Evolutionary conservation across 2,888 invertebrate genomes (phyloP).

Genomic region (Trissolcus brochymenae): DNA sequence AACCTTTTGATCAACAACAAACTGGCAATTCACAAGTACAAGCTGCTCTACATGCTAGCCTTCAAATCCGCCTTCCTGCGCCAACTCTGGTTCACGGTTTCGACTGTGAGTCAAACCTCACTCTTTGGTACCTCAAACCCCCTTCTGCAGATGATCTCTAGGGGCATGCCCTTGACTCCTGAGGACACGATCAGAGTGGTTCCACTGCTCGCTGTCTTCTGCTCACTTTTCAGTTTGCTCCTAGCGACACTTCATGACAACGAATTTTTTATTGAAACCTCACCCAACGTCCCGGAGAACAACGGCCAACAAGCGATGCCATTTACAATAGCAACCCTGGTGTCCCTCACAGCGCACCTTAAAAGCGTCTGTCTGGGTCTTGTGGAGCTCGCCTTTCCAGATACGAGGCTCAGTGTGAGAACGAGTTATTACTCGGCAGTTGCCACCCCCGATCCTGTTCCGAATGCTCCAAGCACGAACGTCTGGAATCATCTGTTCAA

Average conservation of each 20-base stretch:
- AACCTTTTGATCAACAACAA: slow-evolving; percentile 88
- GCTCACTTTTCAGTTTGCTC: slow-evolving; percentile 87
- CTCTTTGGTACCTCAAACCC: slow-evolving; percentile 78
- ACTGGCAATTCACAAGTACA: slow-evolving; percentile 89
- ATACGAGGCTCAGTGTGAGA: slow-evolving; percentile 81
- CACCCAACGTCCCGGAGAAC: slow-evolving; percentile 38
- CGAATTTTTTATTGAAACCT: slow-evolving; percentile 84
- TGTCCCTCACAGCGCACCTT: slow-evolving; percentile 83
- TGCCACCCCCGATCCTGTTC: slow-evolving; percentile 59
- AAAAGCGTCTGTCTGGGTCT: slow-evolving; percentile 90
- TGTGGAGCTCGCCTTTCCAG: slow-evolving; percentile 91
- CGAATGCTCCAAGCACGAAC: slow-evolving; percentile 78
- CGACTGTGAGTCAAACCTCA: slow-evolving; percentile 76
- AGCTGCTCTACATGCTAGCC: slow-evolving; percentile 87
- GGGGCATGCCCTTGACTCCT: slow-evolving; percentile 80
- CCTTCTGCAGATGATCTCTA: slow-evolving; percentile 82
- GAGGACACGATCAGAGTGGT: slow-evolving; percentile 83
- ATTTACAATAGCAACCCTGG: slow-evolving; percentile 85
- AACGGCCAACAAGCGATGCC: slow-evolving; percentile 78
- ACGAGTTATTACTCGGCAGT: slow-evolving; percentile 81
- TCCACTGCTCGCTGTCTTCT: slow-evolving; percentile 89
- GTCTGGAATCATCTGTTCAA: slow-evolving; percentile 89
- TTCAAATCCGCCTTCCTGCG: slow-evolving; percentile 87
- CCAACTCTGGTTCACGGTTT: slow-evolving; percentile 82
- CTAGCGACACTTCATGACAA: slow-evolving; percentile 91